Conservation (phyloP, 2,888 invertebrate genomes). For the Poecilobothrus nobilitatus region DNA sequence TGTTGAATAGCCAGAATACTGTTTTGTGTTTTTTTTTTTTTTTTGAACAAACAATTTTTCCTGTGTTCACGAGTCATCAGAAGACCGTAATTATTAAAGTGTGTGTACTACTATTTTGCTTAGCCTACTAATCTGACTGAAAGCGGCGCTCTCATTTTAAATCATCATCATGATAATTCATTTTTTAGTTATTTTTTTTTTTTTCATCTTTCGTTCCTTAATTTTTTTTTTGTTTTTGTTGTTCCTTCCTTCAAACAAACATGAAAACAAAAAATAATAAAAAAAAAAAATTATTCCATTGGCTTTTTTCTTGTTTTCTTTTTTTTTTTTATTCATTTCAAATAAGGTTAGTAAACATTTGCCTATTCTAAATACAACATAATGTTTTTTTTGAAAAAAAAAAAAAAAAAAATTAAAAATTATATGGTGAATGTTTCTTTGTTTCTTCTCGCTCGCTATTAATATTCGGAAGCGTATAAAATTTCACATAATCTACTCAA, state of each 20-base stretch:
- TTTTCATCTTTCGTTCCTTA: background rate
- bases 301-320: background rate
- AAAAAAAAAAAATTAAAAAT: too few relatives aligned
- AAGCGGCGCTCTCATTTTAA: background rate
- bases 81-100: background rate
- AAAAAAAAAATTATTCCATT: too few relatives aligned
- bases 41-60: background rate
- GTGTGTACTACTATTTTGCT: background rate
- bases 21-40: background rate
- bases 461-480: conserved; percentile 1
- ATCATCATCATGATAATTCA: conserved; percentile 3
- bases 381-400: too few relatives aligned
- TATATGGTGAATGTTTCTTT: background rate
- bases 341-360: background rate
- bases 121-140: background rate
- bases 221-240: background rate
- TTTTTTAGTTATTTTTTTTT: background rate
- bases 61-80: background rate
- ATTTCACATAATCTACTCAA: background rate
- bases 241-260: background rate
- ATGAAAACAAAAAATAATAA: too few relatives aligned
- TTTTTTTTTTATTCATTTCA: background rate
- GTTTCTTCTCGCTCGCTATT: background rate
- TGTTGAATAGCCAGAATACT: background rate
- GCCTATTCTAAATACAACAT: background rate